Percentiles rank a stretch among this genome's conserved stretches.
These are phyloP conservation scores for Anastrepha ludens DNA, from an alignment of 1,140 invertebrate genomes.

Conservation along the genomic window DNA sequence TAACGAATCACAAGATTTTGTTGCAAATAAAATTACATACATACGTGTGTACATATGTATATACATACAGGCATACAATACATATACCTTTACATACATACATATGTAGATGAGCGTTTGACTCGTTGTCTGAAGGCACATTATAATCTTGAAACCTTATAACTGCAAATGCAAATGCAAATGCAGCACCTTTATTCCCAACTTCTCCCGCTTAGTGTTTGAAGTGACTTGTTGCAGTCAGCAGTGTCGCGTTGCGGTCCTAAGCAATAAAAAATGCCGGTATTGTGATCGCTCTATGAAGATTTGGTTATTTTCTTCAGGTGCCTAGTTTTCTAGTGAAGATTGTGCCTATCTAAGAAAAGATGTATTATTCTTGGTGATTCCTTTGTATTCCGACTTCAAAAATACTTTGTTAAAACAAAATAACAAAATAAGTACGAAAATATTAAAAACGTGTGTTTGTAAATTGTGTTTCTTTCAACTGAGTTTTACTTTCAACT, in stretches of 20 bases:
- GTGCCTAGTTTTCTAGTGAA: neutral
- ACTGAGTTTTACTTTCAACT: neutral
- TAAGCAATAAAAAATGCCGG: neutral
- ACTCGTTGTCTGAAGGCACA: neutral
- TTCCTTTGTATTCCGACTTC: neutral
- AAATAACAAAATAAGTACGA: no score
- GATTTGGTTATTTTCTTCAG: no score
- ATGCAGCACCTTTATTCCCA: slow-evolving; percentile 4
- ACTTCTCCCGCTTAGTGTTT: neutral
- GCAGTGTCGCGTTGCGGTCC: neutral
- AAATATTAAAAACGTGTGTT: no score
- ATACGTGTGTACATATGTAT: neutral
- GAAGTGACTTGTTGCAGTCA: neutral
- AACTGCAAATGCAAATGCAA: neutral
- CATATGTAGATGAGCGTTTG: neutral
- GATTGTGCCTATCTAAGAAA: neutral
- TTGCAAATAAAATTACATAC: neutral
- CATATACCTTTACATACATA: neutral
- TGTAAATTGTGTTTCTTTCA: no score
- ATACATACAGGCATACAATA: neutral
- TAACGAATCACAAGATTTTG: neutral
- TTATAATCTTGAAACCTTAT: slow-evolving; percentile 29
- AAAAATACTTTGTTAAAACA: neutral
- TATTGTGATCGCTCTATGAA: neutral
- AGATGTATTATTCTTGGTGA: neutral